Evolutionary conservation across 2,113 vertebrate genomes (phyloP), one percentile per base, ranked within the genome.

Genomic region (Urocynchramus pylzowi): DNA sequence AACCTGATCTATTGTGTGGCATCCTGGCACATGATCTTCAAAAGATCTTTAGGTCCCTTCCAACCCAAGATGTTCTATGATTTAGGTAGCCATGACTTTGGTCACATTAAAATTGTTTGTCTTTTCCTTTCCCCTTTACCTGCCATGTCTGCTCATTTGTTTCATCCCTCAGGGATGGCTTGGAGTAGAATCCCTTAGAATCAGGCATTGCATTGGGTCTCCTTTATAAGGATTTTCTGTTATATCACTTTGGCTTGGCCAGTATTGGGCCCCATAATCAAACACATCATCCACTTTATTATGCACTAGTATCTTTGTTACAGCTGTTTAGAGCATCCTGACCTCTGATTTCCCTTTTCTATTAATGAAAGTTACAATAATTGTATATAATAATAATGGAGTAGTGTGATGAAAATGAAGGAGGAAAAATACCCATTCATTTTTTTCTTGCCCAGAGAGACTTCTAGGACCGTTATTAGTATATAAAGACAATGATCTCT

Each of bases 361-460:
- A 8, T n/a, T 80, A 53, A 52, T 65, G 16, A 31, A 71, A 86
- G 18, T 42, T 83, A 41, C 9, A 56, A 28, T 41, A 77, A 65
- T 41, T 59, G 0, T 65, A 35, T 45, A 19, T 41, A 4, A 49
- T 28, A 73, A 60, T 53, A 90, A 80, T 12, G 8, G 8, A 73
- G 28, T 16, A 31, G 2, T 1, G 0, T 11, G 9, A 5, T 68
- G 49, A 78, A 94, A 82, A 69, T 20, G 1, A 71, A 56, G 8
- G 16, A 31, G 17, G 6, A 44, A 87, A 65, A 61, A 61, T 13
- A 35, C 4, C 1, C 0, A 1, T 37, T 69, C 8, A 1, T 33
- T 71, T 91, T 76, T 82, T 78, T 44, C 35, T 79, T 60, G 5
- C 15, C 57, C 30, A 87, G 26, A 80, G 27, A 87, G 15, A 59